Conservation (phyloP, 2,888 invertebrate species). For the Scotopteryx bipunctaria region DNA sequence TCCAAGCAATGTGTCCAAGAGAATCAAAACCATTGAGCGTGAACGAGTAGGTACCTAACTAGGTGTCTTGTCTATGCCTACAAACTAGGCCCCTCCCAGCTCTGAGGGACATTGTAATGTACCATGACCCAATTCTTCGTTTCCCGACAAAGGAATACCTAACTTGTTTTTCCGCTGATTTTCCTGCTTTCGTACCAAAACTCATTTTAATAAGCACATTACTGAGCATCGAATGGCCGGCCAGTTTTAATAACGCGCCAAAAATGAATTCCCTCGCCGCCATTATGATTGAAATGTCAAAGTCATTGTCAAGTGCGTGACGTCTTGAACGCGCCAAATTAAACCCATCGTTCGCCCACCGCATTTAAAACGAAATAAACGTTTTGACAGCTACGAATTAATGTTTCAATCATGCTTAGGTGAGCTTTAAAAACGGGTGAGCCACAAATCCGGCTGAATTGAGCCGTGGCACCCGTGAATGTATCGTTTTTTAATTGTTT, state of each 20-base stretch:
- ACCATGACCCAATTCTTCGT: constrained; percentile 25
- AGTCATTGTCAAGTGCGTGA: constrained; percentile 22
- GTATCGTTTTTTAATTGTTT: constrained; percentile 35
- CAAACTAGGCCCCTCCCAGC: constrained; percentile 10
- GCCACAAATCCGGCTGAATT: constrained; percentile 34
- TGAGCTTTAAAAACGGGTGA: constrained; percentile 44
- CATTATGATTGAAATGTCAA: constrained; percentile 14
- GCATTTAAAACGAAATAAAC: constrained; percentile 48
- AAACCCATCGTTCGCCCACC: constrained; percentile 21
- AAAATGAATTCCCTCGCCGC: neutral
- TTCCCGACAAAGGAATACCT: constrained; percentile 24
- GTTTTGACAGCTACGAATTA: constrained; percentile 62
- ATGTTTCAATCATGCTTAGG: constrained; percentile 66
- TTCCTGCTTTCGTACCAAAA: constrained; percentile 20
- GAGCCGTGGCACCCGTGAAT: constrained; percentile 23
- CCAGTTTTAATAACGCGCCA: constrained; percentile 22
- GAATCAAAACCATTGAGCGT: neutral
- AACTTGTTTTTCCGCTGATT: constrained; percentile 25
- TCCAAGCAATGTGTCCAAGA: neutral
- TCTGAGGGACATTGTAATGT: constrained; percentile 18
- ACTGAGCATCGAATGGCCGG: constrained; percentile 20
- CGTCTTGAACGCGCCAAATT: constrained; percentile 4
- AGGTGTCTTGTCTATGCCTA: constrained; percentile 1
- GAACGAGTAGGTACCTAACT: neutral
- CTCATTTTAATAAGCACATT: constrained; percentile 31